A percentile compares a stretch with the other conserved stretches of the same genome.
phyloP scores from a whole-genome alignment of 2,113 vertebrate genomes.

The Taurulus bubalis region DNA sequence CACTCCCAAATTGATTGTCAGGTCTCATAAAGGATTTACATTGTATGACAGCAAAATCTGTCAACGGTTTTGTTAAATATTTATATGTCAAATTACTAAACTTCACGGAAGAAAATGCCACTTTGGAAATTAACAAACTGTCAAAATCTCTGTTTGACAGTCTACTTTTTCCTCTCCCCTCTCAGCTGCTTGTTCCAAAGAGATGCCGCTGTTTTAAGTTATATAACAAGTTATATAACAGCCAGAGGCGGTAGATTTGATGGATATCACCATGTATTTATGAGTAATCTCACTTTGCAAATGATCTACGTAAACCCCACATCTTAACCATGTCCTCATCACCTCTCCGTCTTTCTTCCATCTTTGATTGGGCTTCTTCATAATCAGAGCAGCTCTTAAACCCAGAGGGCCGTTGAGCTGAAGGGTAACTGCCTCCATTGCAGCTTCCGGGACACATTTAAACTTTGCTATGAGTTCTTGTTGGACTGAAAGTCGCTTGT shows the following conservation, averaged over 20 bases:
- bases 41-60: not conserved
- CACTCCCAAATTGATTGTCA: not conserved
- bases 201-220: not conserved
- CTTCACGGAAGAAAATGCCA: not conserved
- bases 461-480: not conserved
- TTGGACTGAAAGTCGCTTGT: not conserved
- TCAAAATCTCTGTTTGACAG: not conserved
- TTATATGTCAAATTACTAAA: not conserved
- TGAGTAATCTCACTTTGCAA: not conserved
- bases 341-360: slow-evolving; percentile 1
- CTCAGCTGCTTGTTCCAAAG: not conserved
- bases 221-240: too few species aligned
- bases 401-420: slow-evolving; percentile 3
- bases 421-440: not conserved
- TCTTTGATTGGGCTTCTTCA: slow-evolving; percentile 9
- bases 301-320: not conserved
- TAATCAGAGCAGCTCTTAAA: slow-evolving; percentile 14
- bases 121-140: not conserved
- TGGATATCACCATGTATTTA: slow-evolving; percentile 9
- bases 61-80: not conserved
- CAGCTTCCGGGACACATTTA: not conserved
- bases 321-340: not conserved
- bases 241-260: not conserved
- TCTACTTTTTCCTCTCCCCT: not conserved
- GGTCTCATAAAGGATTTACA: not conserved